Evolutionary conservation across 2,888 invertebrate genomes (phyloP).

Genomic region (Cartodere bifasciata): DNA sequence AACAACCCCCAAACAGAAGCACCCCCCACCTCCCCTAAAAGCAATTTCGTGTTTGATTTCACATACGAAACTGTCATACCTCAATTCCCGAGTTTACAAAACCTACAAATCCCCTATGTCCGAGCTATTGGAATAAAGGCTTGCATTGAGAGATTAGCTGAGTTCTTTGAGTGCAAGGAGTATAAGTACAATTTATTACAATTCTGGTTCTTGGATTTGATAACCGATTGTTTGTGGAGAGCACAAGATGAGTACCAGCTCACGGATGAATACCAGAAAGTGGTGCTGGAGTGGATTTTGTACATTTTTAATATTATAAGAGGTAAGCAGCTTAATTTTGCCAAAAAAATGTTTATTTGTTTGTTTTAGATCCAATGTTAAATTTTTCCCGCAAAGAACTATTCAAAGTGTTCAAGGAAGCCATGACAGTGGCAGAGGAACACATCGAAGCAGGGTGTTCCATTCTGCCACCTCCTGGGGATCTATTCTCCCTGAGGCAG

Average conservation of each 20-base stretch:
- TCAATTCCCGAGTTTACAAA: conserved; percentile 18
- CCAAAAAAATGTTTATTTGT: conserved; percentile 1
- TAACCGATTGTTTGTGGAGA: conserved; percentile 33
- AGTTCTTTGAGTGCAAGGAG: conserved; percentile 24
- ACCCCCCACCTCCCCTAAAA: conserved; percentile 23
- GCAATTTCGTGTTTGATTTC: conserved; percentile 17
- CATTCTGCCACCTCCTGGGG: conserved; percentile 22
- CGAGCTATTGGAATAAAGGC: conserved; percentile 26
- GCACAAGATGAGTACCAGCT: conserved; percentile 31
- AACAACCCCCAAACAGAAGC: conserved; percentile 12
- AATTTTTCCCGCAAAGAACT: conserved; percentile 25
- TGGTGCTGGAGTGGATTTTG: conserved; percentile 29
- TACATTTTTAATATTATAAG: conserved; percentile 29
- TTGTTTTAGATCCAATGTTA: conserved; percentile 20
- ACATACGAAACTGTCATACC: conserved; percentile 15
- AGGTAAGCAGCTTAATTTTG: conserved; percentile 19
- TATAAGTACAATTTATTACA: conserved; percentile 27
- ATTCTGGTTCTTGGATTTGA: conserved; percentile 34
- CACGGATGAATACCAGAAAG: conserved; percentile 25
- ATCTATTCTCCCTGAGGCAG: conserved; percentile 20
- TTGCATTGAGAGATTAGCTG: conserved; percentile 23
- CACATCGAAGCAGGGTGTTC: conserved; percentile 24
- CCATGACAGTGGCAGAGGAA: conserved; percentile 26
- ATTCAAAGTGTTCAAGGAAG: conserved; percentile 28
- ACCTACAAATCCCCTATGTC: conserved; percentile 25